A percentile compares a stretch with the other conserved stretches of the same genome.
These are phyloP conservation scores for Emydoidea blandingii DNA, from an alignment of 2,797 vertebrate species.

Conservation along the genomic window DNA sequence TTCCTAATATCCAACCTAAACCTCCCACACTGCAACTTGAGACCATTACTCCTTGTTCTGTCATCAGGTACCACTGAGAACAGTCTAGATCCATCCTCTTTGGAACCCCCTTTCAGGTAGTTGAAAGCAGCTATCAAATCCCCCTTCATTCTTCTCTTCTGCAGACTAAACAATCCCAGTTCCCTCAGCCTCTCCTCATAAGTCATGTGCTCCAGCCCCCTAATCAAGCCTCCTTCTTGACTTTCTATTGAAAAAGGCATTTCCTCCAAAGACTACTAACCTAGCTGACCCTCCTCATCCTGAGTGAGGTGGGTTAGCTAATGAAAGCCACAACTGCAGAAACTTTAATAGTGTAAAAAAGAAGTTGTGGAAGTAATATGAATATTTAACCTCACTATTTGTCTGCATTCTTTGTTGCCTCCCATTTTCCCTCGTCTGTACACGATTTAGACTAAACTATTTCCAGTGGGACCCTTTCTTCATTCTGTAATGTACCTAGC, in stretches of 20 bases:
- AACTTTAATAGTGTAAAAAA: background rate
- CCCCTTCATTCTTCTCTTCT: too few relatives aligned
- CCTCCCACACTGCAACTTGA: too few relatives aligned
- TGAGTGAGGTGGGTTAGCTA: background rate
- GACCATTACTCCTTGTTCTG: too few relatives aligned
- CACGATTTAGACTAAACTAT: background rate
- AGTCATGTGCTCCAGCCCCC: too few relatives aligned
- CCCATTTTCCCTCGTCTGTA: background rate
- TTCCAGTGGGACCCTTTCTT: background rate
- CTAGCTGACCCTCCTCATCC: background rate
- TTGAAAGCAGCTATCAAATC: too few relatives aligned
- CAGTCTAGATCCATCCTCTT: too few relatives aligned
- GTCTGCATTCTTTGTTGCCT: background rate
- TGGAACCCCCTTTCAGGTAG: too few relatives aligned
- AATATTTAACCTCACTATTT: background rate
- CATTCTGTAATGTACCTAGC: background rate
- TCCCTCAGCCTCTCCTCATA: too few relatives aligned
- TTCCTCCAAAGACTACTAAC: background rate
- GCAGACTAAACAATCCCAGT: too few relatives aligned
- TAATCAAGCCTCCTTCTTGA: background rate
- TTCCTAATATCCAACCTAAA: too few relatives aligned
- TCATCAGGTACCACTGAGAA: too few relatives aligned
- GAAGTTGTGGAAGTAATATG: background rate
- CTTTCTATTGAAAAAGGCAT: background rate
- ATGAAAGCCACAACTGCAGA: background rate